Base-by-base conservation (phyloP, 2,113 vertebrate genomes). In the Eurypyga helias region DNA sequence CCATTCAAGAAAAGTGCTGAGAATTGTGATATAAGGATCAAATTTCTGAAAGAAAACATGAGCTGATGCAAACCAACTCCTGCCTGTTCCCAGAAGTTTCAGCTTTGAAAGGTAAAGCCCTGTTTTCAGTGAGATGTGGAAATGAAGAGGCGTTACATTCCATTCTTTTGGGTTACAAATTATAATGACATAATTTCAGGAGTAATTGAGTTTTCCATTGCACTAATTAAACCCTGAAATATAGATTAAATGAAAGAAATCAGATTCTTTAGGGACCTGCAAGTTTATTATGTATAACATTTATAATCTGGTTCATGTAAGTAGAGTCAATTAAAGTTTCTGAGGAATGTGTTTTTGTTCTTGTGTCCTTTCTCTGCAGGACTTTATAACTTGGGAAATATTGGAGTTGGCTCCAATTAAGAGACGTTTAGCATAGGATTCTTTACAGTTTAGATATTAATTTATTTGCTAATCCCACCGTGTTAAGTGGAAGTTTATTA, bases 161-260 rank as follows among this genome's bases (percentile, higher is more conserved):
- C 54, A 69, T 83, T 91, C 48, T 80, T 87, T 64, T 69, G 66
- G 36, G 66, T 79, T 79, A 51, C 33, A 67, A 79, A 79, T 62
- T 73, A 73, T 83, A 83, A 75, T 87, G 57, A 70, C 57, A 61
- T 80, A 93, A 93, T 88, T 90, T 83, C 87, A 83, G 48, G 70
- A 87, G 66, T 79, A 87, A 93, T 83, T 83, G 69, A 85, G 69
- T 84, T 90, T 84, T 92, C 55, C 61, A 69, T 79, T 5, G 16
- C 57, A 48, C 75, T 85, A 94, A 88, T 90, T 84, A 89, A 93
- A 83, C 76, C 80, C 28, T 87, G 90, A 87, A 94, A 75, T 70
- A 80, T 52, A 54, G 55, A 83, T 90, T 80, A 75, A 88, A 85
- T 73, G 17, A 91, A 94, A 82, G 38, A 45, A 77, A 85, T 73